Evolutionary conservation across 2,797 vertebrate genomes (phyloP), one percentile per base, ranked within the genome.

Genomic region (Sylvilagus floridanus): DNA sequence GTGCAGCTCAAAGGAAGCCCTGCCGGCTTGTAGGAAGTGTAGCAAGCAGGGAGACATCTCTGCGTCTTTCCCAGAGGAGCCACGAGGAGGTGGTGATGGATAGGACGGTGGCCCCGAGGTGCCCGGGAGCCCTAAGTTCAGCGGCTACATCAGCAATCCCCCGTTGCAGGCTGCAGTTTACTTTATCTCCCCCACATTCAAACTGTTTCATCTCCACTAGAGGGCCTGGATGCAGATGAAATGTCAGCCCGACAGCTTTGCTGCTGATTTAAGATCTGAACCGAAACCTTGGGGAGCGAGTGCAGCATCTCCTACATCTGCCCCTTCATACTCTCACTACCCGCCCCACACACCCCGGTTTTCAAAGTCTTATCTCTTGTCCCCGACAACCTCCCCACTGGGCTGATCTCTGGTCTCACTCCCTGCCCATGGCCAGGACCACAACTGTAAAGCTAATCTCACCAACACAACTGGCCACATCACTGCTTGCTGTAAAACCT

Each of bases 121-220:
- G 42, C 22, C 4, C 0, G 26, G 0, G 4, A 71, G 32, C 22
- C 22, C 35, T 16, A 54, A 85, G 13, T 50, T 37, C 28, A 32
- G 47, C 4, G 14, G 19, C 26, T 0, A 9, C n/a, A 12, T 1
- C 5, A 4, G 54, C 37, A 83, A 57, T 22, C 42, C 13, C 50
- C 65, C 24, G 63, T 30, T 22, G n/a, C 30, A 47, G 50, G 63
- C 26, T 30, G 37, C 26, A 37, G 42, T 93, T 84, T 52, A 54
- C 73, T 62, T 78, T 57, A 14, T 57, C 50, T 83, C 3, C 0
- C 68, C 17, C 66, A 52, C 14, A 22, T 60, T 83, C 13, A 84
- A 93, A 77, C 26, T 73, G 28, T 28, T 62, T 69, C 52, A 62
- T 87, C 73, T 95, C 91, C 89, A 95, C 93, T 96, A 94, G 94